Evolutionary conservation across 2,888 invertebrate species (phyloP).

Genomic region (Salpingus planirostris): DNA sequence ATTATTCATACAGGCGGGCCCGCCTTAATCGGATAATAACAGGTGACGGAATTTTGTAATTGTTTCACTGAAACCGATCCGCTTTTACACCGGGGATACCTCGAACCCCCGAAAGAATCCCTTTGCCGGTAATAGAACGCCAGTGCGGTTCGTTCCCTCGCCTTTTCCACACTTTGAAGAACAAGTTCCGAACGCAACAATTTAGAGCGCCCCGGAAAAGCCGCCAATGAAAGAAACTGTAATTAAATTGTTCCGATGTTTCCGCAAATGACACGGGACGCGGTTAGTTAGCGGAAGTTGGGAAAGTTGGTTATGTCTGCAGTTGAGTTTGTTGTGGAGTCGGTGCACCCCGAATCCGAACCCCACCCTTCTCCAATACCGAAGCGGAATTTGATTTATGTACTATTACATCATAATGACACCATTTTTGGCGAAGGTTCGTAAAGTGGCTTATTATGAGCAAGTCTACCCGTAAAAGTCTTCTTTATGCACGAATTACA

Average conservation of each 20-base stretch:
- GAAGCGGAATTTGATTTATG: no score
- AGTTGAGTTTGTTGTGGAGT: constrained; percentile 10
- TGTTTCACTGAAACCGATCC: constrained; percentile 7
- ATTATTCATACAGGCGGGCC: constrained; percentile 18
- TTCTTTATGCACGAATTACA: no score
- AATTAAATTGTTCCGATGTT: constrained; percentile 20
- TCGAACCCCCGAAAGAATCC: constrained; percentile 2
- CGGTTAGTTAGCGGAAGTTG: constrained; percentile 18
- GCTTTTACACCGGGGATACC: constrained; percentile 1
- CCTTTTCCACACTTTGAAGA: no score
- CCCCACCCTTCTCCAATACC: no score
- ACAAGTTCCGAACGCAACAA: constrained; percentile 11
- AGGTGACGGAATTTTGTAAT: constrained; percentile 9
- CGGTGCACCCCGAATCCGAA: background rate
- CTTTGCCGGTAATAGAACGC: no score
- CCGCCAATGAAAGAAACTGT: constrained; percentile 18
- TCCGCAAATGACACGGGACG: constrained; percentile 19
- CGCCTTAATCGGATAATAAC: constrained; percentile 9
- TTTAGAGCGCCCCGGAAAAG: constrained; percentile 9
- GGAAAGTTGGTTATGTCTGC: constrained; percentile 14
- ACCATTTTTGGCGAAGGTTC: no score
- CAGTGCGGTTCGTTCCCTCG: no score
- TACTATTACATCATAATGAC: no score
- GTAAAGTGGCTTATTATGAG: no score
- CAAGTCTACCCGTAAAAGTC: no score